These are phyloP conservation scores for Choreutis nemorana DNA, from an alignment of 2,888 invertebrate species.

Conservation along the genomic window DNA sequence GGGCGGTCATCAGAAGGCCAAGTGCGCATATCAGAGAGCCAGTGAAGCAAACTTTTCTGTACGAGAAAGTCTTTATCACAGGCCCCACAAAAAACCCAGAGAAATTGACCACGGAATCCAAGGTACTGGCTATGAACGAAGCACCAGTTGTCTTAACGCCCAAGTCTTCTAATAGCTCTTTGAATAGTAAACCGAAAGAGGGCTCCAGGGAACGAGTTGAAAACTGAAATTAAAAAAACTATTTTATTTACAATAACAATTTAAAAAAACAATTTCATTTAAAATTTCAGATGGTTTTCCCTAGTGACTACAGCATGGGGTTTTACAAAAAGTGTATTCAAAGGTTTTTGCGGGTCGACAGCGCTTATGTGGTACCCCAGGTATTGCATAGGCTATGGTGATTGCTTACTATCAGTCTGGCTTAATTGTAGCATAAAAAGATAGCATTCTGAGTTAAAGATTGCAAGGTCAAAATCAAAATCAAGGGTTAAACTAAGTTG, in stretches of 20 bases:
- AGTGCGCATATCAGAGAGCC: conserved; percentile 72
- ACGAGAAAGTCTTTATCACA: conserved; percentile 77
- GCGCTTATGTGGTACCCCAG: no score
- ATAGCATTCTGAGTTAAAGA: no score
- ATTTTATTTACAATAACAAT: background rate
- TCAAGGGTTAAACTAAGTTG: no score
- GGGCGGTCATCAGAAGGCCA: conserved; percentile 72
- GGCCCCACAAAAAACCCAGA: conserved; percentile 81
- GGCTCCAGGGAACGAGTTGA: conserved; percentile 83
- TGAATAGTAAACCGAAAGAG: conserved; percentile 81
- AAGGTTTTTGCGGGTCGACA: no score
- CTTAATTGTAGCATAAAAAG: no score
- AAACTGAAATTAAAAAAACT: conserved; percentile 62
- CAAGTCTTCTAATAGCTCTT: conserved; percentile 73
- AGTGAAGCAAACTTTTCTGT: conserved; percentile 73
- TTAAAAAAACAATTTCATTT: background rate
- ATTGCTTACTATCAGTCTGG: no score
- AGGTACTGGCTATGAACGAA: conserved; percentile 76
- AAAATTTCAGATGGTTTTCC: no score
- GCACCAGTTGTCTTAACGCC: conserved; percentile 79
- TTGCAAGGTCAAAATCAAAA: no score
- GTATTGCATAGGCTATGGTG: no score
- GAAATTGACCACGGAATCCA: conserved; percentile 81
- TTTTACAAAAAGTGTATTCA: no score
- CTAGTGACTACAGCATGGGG: no score